These are phyloP conservation scores for Dolomedes plantarius DNA, from an alignment of 2,888 invertebrate genomes.

Conservation along the genomic window DNA sequence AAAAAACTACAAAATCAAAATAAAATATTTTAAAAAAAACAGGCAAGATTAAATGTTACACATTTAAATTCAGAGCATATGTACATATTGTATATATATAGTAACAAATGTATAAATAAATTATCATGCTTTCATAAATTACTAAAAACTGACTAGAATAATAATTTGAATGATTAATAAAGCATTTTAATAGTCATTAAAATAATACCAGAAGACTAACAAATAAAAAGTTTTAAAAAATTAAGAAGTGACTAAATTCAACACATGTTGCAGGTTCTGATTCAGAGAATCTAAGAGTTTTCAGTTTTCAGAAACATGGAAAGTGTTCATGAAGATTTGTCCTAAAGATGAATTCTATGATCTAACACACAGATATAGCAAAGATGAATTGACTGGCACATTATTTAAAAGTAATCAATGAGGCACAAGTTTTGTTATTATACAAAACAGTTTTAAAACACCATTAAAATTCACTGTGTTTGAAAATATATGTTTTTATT, in stretches of 20 bases:
- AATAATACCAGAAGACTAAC: not conserved
- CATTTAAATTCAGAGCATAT: too few species aligned
- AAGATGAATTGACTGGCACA: slow-evolving; percentile 11
- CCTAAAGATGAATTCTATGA: not conserved
- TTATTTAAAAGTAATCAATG: not conserved
- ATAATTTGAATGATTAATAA: too few species aligned
- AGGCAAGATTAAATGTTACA: too few species aligned
- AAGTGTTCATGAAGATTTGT: not conserved
- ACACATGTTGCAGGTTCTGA: not conserved
- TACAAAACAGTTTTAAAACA: not conserved
- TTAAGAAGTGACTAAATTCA: not conserved
- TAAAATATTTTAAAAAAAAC: too few species aligned
- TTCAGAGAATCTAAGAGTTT: not conserved
- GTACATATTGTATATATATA: too few species aligned
- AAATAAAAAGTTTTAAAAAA: too few species aligned
- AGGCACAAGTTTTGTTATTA: not conserved
- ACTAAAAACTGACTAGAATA: too few species aligned
- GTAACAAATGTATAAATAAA: too few species aligned
- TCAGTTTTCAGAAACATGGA: not conserved
- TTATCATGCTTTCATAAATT: too few species aligned
- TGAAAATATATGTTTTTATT: not conserved
- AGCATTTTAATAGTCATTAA: not conserved
- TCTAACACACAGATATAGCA: not conserved
- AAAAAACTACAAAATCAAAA: too few species aligned
- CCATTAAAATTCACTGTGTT: not conserved